Evolutionary conservation across 2,113 vertebrate species (phyloP), one percentile per base, ranked within the genome.

Genomic region (Bagarius yarrelli): DNA sequence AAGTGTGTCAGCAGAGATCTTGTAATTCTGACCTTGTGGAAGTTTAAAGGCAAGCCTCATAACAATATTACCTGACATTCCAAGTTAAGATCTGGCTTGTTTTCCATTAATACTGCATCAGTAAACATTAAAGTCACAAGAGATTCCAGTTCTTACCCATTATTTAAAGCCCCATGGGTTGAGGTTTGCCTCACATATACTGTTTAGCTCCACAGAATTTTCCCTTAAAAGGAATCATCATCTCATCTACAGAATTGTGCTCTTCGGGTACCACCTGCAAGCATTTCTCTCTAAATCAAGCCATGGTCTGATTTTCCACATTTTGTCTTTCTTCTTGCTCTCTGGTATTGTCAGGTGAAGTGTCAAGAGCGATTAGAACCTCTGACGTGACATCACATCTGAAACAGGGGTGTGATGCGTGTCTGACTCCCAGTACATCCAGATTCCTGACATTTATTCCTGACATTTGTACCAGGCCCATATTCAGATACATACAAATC

Each of bases 261-360:
- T 81, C 44, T 63, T 76, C 47, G 1, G 67, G 69, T 61, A 60
- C 80, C 74, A 81, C 70, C 79, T 79, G 75, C 80, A 85, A 12
- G 52, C 78, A 83, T n/a, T 59, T 66, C 55, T 66, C 72, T 59
- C 72, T 57, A 8, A 57, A 57, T 57, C 6, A 57, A n/a, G 70
- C 76, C n/a, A n/a, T n/a, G n/a, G n/a, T n/a, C n/a, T n/a, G 25
- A 86, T 50, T 79, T 84, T 82, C 83, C 77, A 84, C 6, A 76
- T 56, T 60, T 76, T 76, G 57, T 76, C 55, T n/a, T 57, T 57
- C 8, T n/a, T 57, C 23, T n/a, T n/a, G n/a, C n/a, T n/a, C n/a
- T n/a, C 55, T 57, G 21, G 8, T 2, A 57, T 11, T 8, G 21
- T n/a, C 3, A 59, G 9, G 25, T 27, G 25, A 25, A 23, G 25